These are phyloP conservation scores for Ennomos quercinarius DNA, from an alignment of 2,888 invertebrate species.

Conservation along the genomic window DNA sequence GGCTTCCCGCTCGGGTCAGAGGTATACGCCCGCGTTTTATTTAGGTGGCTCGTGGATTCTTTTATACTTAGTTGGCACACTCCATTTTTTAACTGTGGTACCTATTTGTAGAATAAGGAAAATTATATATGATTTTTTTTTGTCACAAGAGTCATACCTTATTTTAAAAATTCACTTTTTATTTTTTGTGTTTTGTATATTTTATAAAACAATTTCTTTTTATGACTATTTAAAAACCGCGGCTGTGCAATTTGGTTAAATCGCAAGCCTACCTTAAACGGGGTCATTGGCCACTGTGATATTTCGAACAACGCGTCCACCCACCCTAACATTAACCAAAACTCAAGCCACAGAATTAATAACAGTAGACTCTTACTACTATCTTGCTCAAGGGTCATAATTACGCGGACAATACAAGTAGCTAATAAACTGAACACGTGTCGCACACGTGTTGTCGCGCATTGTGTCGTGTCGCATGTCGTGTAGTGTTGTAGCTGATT, in stretches of 20 bases:
- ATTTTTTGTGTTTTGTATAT: too few species aligned
- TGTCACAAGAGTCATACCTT: too few species aligned
- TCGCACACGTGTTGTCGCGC: conserved; percentile 18
- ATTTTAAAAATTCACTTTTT: too few species aligned
- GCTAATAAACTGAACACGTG: conserved; percentile 29
- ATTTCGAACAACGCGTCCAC: too few species aligned
- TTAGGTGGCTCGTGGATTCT: background rate
- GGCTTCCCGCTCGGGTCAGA: conserved; percentile 23
- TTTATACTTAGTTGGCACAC: conserved; percentile 11
- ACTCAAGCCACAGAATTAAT: background rate
- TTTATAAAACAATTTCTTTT: too few species aligned
- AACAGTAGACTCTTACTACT: too few species aligned
- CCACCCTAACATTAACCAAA: conserved; percentile 2
- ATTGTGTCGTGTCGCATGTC: background rate
- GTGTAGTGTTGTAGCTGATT: background rate
- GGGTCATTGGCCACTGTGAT: too few species aligned
- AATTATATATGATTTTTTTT: too few species aligned
- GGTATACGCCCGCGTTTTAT: conserved; percentile 10
- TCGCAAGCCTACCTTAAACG: too few species aligned
- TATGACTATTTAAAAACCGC: too few species aligned
- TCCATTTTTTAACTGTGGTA: conserved; percentile 16
- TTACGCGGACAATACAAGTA: conserved; percentile 21
- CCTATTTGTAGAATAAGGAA: too few species aligned
- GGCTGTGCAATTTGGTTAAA: too few species aligned
- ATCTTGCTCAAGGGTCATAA: conserved; percentile 18